Evolutionary conservation across 1,140 invertebrate species (phyloP), one percentile per base, ranked within the genome.

Genomic region (Cydia pomonella): DNA sequence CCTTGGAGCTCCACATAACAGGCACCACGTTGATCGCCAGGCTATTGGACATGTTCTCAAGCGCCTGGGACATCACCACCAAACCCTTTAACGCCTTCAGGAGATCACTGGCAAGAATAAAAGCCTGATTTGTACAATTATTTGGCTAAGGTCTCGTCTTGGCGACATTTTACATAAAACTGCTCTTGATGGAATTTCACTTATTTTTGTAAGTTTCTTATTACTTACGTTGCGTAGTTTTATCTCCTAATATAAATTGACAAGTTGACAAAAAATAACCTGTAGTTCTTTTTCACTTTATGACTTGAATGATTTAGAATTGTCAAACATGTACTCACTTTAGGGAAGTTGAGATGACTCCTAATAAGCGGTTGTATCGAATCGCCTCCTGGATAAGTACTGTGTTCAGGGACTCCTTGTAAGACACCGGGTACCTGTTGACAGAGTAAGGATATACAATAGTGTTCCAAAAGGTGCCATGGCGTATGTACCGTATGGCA

Each of bases 361-460:
- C 74, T 3, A 97, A 82, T 2, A 98, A 91, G 47, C 87, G 94
- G 82, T 98, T 97, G 84, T 97, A 98, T 21, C 96, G 89, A 41
- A 95, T 95, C 53, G 96, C 95, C 92, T 97, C 97, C 92, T 97
- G 97, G 16, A 96, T 93, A 16, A 98, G 90, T 10, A 97, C 97
- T 0, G 96, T 97, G 86, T 97, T 98, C 85, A 97, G 94, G 0
- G 97, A 97, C 91, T 98, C 96, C 81, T 95, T 95, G 86, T 97
- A 97, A 0, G 94, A 93, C 1, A 97, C 96, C 0, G 97, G 97
- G 86, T 96, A 97, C 77, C 96, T 97, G 80, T 23, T 84, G 75
- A 81, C 44, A 75, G 73, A 53, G 1, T 18, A 50, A 3, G 16
- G 16, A 53, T 53, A 9, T 53, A 21, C n/a, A 53, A n/a, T 53